Evolutionary conservation across 2,797 vertebrate species (phyloP).

Genomic region (Gymnocypris eckloni): DNA sequence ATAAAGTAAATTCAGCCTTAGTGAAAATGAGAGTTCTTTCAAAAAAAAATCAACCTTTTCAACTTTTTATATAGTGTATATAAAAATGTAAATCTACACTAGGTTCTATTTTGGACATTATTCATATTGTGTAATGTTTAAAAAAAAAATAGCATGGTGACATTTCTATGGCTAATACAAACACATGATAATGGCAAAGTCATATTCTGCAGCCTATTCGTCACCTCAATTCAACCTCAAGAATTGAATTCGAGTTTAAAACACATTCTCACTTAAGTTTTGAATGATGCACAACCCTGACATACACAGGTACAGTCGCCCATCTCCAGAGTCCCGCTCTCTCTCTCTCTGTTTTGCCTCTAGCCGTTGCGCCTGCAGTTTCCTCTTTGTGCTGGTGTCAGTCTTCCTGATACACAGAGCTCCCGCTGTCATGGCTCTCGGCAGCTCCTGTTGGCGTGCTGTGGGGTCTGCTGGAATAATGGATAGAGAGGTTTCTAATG

Average conservation of each 20-base stretch:
- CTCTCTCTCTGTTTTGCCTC: slow-evolving; percentile 28
- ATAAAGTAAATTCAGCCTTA: not conserved
- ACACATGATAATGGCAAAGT: not conserved
- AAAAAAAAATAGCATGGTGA: not conserved
- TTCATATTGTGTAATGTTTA: not conserved
- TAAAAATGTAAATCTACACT: not conserved
- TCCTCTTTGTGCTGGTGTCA: slow-evolving; percentile 54
- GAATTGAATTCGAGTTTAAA: not conserved
- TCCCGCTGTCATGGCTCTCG: slow-evolving; percentile 43
- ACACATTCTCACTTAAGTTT: not conserved
- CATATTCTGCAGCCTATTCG: not conserved
- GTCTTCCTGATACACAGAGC: slow-evolving; percentile 46
- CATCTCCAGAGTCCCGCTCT: slow-evolving; percentile 20
- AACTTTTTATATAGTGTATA: not conserved
- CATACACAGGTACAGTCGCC: not conserved
- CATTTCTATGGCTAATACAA: not conserved
- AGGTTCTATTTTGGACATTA: not conserved
- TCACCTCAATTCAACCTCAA: not conserved
- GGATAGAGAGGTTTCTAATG: slow-evolving; percentile 29
- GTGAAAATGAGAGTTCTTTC: not conserved
- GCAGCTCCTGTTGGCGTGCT: slow-evolving; percentile 43
- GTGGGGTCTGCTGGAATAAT: slow-evolving; percentile 39
- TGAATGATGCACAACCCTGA: slow-evolving; percentile 4
- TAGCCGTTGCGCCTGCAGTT: slow-evolving; percentile 47
- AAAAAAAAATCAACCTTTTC: not conserved